These are phyloP conservation scores for Passerina amoena DNA, from an alignment of 2,113 vertebrate genomes.

Conservation along the genomic window DNA sequence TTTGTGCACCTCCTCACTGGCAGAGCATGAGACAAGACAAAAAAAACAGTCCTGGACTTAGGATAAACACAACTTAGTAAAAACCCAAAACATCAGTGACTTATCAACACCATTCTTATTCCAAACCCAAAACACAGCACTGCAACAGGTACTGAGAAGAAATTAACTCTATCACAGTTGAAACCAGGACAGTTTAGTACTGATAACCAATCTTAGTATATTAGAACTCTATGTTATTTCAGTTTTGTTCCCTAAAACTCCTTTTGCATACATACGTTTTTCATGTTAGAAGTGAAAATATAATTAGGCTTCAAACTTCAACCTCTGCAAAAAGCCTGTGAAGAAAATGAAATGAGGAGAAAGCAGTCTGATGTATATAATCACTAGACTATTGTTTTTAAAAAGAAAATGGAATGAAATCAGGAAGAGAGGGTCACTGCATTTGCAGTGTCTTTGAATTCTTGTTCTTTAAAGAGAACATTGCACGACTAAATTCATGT, in stretches of 20 bases:
- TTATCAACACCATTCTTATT: neutral
- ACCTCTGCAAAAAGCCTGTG: neutral
- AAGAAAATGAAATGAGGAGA: neutral
- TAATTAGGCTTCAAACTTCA: neutral
- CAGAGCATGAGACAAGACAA: neutral
- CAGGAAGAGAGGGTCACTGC: neutral
- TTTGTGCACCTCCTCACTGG: neutral
- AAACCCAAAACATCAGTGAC: neutral
- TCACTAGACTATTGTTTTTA: neutral
- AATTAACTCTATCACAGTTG: neutral
- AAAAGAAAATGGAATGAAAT: neutral
- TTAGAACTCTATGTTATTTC: neutral
- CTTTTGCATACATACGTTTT: neutral
- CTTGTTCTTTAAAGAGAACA: neutral
- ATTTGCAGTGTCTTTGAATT: neutral
- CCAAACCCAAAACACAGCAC: neutral
- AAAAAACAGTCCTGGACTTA: neutral
- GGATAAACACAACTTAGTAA: neutral
- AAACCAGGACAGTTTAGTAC: neutral
- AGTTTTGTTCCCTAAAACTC: neutral
- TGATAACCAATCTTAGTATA: neutral
- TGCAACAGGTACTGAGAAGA: neutral
- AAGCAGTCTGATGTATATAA: neutral
- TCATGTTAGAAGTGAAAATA: neutral
- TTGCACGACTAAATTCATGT: neutral